Percentiles rank a stretch among this genome's conserved stretches.
Evolutionary conservation across 2,888 invertebrate genomes (phyloP).

Genomic region (Lasius platythorax): DNA sequence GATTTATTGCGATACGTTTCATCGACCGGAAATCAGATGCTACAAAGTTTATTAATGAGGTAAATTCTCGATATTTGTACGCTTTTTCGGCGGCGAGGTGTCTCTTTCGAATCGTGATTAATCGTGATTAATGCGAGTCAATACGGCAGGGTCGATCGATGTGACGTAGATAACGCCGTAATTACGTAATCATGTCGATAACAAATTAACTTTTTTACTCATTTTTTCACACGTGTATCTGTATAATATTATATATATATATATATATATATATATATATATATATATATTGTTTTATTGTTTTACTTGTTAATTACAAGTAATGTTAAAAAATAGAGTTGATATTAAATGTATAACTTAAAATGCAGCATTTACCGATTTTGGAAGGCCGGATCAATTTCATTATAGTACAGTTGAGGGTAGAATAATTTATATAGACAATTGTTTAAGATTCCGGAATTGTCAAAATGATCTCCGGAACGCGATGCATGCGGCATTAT

Average conservation of each 20-base stretch:
- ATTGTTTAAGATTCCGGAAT: neutral
- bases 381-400: neutral
- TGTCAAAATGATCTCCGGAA: neutral
- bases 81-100: neutral
- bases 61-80: neutral
- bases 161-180: conserved; percentile 5
- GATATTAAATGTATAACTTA: neutral
- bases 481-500: neutral
- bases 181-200: conserved; percentile 40
- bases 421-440: neutral
- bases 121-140: conserved; percentile 10
- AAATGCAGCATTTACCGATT: neutral
- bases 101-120: conserved; percentile 4
- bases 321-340: neutral
- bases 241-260: neutral
- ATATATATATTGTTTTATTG: neutral
- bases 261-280: too few relatives aligned
- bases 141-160: conserved; percentile 9
- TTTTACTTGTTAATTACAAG: neutral
- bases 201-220: neutral
- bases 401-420: neutral
- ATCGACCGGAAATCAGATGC: neutral
- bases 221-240: neutral
- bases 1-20: neutral
- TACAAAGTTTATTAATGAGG: neutral